Percentiles rank a stretch among this genome's conserved stretches.
Evolutionary conservation across 2,113 vertebrate species (phyloP).

Genomic region (Anguilla japonica): DNA sequence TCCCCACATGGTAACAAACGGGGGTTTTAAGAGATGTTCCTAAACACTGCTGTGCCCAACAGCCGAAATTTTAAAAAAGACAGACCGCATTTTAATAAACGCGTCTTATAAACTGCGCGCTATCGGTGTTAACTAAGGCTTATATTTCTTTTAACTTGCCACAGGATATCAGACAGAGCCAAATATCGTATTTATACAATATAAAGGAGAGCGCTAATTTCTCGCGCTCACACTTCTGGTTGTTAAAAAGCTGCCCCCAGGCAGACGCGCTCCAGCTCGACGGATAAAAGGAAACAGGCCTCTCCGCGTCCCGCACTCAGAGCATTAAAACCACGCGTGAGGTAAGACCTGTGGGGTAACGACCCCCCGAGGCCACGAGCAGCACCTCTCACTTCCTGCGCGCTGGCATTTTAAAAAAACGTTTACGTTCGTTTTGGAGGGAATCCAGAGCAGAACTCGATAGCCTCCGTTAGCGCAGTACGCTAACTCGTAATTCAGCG

Average conservation of each 20-base stretch:
- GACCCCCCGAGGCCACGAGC: neutral
- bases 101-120: neutral
- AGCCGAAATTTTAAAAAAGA: neutral
- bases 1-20: neutral
- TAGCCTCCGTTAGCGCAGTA: neutral
- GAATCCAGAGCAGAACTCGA: neutral
- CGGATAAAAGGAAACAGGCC: neutral
- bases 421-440: slow-evolving; percentile 16
- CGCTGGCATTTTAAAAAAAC: slow-evolving; percentile 9
- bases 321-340: neutral
- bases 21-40: neutral
- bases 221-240: neutral
- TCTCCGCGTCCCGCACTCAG: neutral
- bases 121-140: neutral
- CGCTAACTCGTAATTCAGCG: neutral
- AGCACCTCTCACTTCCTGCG: neutral
- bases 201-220: slow-evolving; percentile 10
- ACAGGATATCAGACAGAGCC: slow-evolving; percentile 14
- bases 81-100: neutral
- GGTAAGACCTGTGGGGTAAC: neutral
- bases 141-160: slow-evolving; percentile 9
- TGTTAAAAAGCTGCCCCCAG: neutral
- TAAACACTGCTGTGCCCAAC: neutral
- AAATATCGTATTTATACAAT: slow-evolving; percentile 1
- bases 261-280: slow-evolving; percentile 1